phyloP scores from a whole-genome alignment of 2,888 invertebrate species.

The Halictus ligatus region DNA sequence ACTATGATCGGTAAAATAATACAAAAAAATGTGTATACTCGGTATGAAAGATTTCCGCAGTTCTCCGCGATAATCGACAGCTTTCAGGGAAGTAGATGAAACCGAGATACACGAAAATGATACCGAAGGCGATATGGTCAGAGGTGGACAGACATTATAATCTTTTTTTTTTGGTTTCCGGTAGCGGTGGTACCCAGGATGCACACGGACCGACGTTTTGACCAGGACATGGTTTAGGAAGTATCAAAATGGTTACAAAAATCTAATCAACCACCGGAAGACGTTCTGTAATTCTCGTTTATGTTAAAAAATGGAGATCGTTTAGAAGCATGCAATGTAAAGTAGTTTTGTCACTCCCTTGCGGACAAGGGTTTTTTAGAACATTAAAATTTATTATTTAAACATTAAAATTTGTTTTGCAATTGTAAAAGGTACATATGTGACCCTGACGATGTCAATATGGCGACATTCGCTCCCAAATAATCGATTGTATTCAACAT shows the following conservation, averaged over 20 bases:
- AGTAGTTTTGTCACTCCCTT: background rate
- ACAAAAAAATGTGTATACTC: background rate
- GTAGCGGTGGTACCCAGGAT: slow-evolving; percentile 20
- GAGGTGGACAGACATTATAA: slow-evolving; percentile 10
- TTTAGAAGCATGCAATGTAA: background rate
- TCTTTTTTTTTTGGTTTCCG: slow-evolving; percentile 2
- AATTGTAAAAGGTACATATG: background rate
- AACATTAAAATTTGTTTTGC: background rate
- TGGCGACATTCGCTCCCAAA: background rate
- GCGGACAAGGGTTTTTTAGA: background rate
- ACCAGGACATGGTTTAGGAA: slow-evolving; percentile 32
- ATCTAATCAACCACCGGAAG: background rate
- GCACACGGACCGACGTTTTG: background rate
- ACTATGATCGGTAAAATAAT: background rate
- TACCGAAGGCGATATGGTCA: slow-evolving; percentile 20
- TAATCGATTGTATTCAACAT: background rate
- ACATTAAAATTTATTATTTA: background rate
- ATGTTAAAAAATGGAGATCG: background rate
- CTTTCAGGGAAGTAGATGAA: background rate
- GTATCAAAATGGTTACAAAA: slow-evolving; percentile 2
- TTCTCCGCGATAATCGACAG: background rate
- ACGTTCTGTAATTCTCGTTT: background rate
- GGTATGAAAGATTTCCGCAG: background rate
- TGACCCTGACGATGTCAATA: background rate
- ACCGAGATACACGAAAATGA: slow-evolving; percentile 28